Conservation (phyloP, 2,113 vertebrate species). For the Cottus gobio region DNA sequence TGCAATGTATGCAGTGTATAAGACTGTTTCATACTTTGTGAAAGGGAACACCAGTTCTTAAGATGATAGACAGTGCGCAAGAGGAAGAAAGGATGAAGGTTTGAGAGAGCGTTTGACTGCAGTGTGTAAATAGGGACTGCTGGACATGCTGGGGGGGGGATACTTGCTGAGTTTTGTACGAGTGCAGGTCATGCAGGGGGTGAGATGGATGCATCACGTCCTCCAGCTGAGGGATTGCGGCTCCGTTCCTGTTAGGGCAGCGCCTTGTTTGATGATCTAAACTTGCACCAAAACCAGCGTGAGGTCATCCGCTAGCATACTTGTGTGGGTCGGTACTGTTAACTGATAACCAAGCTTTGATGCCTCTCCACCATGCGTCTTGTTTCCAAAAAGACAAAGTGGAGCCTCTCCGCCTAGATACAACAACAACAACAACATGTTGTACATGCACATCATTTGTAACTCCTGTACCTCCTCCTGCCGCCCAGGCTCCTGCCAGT, state of each 20-base stretch:
- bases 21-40: background rate
- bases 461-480: background rate
- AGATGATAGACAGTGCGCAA: conserved; percentile 8
- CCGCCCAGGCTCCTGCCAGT: background rate
- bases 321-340: background rate
- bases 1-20: background rate
- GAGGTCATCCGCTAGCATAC: background rate
- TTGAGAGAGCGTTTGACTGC: conserved; percentile 9
- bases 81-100: background rate
- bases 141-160: background rate
- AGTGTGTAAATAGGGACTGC: background rate
- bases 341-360: conserved; percentile 1
- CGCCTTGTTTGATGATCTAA: background rate
- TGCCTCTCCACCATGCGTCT: background rate
- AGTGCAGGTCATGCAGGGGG: background rate
- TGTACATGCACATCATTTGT: background rate
- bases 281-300: background rate
- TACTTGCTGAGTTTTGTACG: background rate
- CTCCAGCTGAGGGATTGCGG: background rate
- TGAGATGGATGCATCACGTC: conserved; percentile 3
- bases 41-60: background rate
- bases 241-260: background rate
- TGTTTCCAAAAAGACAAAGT: background rate
- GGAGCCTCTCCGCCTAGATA: background rate
- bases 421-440: conserved; percentile 1